These are phyloP conservation scores for human (Homo sapiens) DNA, from an alignment of 2,113 vertebrate species.

Conservation along the genomic window DNA sequence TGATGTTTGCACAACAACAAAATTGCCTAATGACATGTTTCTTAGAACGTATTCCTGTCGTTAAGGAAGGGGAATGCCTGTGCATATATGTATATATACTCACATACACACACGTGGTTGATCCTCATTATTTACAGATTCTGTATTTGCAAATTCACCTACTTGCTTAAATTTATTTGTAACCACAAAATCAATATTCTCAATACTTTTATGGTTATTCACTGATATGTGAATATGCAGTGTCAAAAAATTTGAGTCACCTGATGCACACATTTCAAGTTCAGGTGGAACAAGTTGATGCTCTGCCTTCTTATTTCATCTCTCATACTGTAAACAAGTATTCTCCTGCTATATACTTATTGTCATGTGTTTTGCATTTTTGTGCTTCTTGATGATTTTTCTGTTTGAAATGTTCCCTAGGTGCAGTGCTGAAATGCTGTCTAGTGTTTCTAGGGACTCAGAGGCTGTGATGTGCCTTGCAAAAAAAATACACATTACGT, in stretches of 20 bases:
- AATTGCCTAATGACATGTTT: too few relatives aligned
- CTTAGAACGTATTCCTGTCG: too few relatives aligned
- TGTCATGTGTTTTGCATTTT: not conserved
- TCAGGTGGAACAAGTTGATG: not conserved
- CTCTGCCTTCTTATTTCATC: not conserved
- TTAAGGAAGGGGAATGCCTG: too few relatives aligned
- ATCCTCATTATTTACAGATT: not conserved
- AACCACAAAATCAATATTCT: not conserved
- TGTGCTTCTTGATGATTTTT: not conserved
- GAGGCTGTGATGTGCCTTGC: not conserved
- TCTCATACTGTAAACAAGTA: not conserved
- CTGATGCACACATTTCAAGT: not conserved
- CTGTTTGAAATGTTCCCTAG: not conserved
- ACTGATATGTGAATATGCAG: not conserved
- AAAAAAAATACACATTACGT: not conserved
- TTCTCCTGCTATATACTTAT: not conserved
- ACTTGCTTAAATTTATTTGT: not conserved
- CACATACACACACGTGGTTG: not conserved
- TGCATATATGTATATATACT: not conserved
- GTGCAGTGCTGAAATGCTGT: not conserved
- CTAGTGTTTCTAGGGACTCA: not conserved
- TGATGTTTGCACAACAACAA: too few relatives aligned
- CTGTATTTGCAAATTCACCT: not conserved
- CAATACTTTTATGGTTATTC: not conserved
- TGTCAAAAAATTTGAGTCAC: not conserved